Base-by-base conservation (phyloP, 2,888 invertebrate genomes). In the Drosophila mercatorum region DNA sequence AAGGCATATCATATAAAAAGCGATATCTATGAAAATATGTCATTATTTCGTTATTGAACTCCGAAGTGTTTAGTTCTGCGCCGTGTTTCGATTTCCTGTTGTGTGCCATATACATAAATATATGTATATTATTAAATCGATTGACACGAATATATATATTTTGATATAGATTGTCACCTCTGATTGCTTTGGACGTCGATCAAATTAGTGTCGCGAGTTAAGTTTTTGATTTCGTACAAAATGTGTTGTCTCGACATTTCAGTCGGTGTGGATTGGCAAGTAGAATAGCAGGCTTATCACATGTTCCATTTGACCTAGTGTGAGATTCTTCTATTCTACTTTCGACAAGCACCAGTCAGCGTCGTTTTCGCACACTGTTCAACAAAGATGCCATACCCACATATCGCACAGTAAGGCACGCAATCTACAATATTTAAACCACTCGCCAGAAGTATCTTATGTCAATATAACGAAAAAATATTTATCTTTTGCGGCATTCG, bases 261-360 rank as follows among this genome's bases (percentile, higher is more conserved):
- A 22, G 36, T 44, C 69, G 88, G 88, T 81, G 87, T 74, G 56
- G 53, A 75, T 85, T 87, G 72, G 87, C 83, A 83, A 87, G 87
- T 87, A 87, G 87, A 87, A 89, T 87, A 87, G 90, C 80, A 90
- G 87, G 87, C 87, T 87, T 88, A 90, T 87, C 87, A 87, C 87
- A 87, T 74, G 88, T 87, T 47, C 17, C 14, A 70, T 75, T 80
- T 26, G 51, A 83, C 63, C 44, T 8, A 55, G 67, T 87, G 87
- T 87, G 87, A 87, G 87, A 87, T 87, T 87, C 87, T 90, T 90
- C 88, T 87, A 87, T 87, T 87, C 90, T 87, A 87, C 87, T 87
- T 90, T 89, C 87, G 83, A 88, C 80, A 83, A 81, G 64, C 87
- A 88, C 87, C 83, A 75, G 71, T 14, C n/a, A 59, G 47, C 86